Percentiles rank a stretch among this genome's conserved stretches.
Conservation (phyloP, 2,113 vertebrate genomes). For the Electrona antarctica region DNA sequence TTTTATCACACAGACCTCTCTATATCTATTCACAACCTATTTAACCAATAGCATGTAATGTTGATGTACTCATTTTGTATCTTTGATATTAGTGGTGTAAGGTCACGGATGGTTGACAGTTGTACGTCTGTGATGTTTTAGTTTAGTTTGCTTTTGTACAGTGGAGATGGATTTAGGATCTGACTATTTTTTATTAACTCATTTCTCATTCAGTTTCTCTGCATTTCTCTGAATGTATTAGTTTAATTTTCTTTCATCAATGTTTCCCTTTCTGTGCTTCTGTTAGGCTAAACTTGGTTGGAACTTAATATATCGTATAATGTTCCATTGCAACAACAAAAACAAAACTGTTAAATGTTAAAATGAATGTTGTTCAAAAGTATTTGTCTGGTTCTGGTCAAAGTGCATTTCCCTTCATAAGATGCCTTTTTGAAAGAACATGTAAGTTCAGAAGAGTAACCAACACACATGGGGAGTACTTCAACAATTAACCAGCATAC, state of each 20-base stretch:
- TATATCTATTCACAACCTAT: conserved; percentile 15
- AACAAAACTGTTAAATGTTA: neutral
- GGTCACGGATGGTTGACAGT: conserved; percentile 27
- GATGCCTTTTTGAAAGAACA: conserved; percentile 32
- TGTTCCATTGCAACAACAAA: neutral
- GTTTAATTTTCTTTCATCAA: neutral
- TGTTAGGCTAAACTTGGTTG: neutral
- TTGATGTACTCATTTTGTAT: conserved; percentile 53
- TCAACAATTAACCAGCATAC: conserved; percentile 4
- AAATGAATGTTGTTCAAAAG: neutral
- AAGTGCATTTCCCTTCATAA: conserved; percentile 30
- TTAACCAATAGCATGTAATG: conserved; percentile 55
- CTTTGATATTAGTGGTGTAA: conserved; percentile 20
- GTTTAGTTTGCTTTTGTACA: conserved; percentile 11
- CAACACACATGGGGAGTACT: conserved; percentile 13
- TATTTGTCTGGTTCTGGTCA: conserved; percentile 14
- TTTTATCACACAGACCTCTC: neutral
- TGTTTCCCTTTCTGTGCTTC: conserved; percentile 14
- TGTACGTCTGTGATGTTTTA: conserved; percentile 31
- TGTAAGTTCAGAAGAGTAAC: conserved; percentile 13
- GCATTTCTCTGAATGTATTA: conserved; percentile 42
- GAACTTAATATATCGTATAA: neutral
- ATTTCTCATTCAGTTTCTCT: neutral
- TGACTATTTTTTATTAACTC: neutral
- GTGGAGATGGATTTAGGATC: conserved; percentile 4